Evolutionary conservation across 2,113 vertebrate species (phyloP), one percentile per base, ranked within the genome.

Genomic region (Sardina pilchardus): DNA sequence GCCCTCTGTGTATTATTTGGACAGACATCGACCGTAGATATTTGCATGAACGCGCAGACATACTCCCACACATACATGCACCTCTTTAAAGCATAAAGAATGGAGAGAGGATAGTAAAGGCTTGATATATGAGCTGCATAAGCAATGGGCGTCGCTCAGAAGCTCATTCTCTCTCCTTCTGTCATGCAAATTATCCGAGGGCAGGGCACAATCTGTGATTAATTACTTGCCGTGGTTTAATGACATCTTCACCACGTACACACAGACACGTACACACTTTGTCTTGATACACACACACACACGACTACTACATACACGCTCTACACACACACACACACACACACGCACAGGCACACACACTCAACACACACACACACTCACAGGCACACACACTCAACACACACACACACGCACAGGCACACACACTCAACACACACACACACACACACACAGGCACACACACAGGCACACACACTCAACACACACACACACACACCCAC

Each of bases 131-230:
- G 90, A 75, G 83, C 50, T 86, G 67, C 85, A 50, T 63, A 84
- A 82, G 88, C 89, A 83, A 67, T 81, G 83, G 87, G 86, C 75
- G 88, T 84, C 14, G 86, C 63, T 12, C 75, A 83, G 85, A 87
- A 39, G 88, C 92, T 92, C 90, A 92, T 93, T 93, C 89, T 85
- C 87, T 90, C 89, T 89, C 56, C 82, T 86, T 93, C 89, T 94
- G 89, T 93, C 92, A 92, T 93, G 93, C 91, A 91, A 93, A 93
- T 93, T 87, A 93, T 90, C 88, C 88, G 82, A 88, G 84, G 90
- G 86, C 89, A 88, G 84, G 85, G 82, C 92, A 78, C 71, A 78
- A 36, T 91, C 89, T 84, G 56, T 91, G 86, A 93, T 92, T 88
- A 93, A 88, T 87, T 88, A 88, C 85, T 85, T 83, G 82, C 81